Percentiles rank a stretch among this genome's conserved stretches.
Conservation (phyloP, 2,113 vertebrate species). For the Bolborhynchus lineola region DNA sequence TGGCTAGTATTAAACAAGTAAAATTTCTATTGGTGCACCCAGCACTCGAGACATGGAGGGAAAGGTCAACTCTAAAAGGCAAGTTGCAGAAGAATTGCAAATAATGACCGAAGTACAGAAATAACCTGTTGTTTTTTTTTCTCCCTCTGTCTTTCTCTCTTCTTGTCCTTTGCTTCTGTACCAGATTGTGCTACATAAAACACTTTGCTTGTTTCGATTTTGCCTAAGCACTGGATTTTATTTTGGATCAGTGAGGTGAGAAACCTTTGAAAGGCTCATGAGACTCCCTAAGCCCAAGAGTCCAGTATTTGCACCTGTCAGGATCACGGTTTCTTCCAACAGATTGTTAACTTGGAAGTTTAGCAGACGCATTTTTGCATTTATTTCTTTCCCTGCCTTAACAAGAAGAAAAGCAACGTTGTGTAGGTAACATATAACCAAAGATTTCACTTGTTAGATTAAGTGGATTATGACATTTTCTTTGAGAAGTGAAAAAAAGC, state of each 20-base stretch:
- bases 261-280: slow-evolving; percentile 13
- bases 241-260: slow-evolving; percentile 46
- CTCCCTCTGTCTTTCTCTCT: not conserved
- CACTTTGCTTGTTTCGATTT: slow-evolving; percentile 18
- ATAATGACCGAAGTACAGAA: not conserved
- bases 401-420: not conserved
- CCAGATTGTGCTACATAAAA: not conserved
- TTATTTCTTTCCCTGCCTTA: slow-evolving; percentile 13
- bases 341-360: slow-evolving; percentile 28
- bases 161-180: not conserved
- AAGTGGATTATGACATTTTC: slow-evolving; percentile 9
- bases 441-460: slow-evolving; percentile 33
- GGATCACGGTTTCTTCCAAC: not conserved
- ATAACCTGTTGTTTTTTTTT: not conserved
- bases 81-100: not conserved
- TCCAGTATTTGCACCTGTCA: slow-evolving; percentile 14
- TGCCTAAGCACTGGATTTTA: slow-evolving; percentile 12
- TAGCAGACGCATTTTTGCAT: slow-evolving; percentile 29
- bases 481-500: slow-evolving; percentile 4
- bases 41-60: not conserved
- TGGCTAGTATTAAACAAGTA: not conserved
- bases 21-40: not conserved
- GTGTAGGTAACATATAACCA: slow-evolving; percentile 9
- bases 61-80: not conserved
- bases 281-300: not conserved